These are phyloP conservation scores for Ailuropoda melanoleuca DNA, from an alignment of 2,113 vertebrate species.

Conservation along the genomic window DNA sequence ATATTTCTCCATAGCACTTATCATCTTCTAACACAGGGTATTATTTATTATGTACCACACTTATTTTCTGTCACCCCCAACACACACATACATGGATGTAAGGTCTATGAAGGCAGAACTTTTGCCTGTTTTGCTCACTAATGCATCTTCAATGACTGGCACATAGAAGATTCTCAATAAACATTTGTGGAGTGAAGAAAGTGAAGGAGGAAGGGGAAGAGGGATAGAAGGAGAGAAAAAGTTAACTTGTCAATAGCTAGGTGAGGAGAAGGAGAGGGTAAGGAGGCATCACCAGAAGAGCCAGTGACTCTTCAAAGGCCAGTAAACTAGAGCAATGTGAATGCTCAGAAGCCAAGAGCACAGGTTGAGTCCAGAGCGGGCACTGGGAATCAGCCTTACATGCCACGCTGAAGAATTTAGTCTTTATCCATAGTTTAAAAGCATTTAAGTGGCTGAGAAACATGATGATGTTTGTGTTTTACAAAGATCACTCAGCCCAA, in stretches of 20 bases:
- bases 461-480: background rate
- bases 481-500: background rate
- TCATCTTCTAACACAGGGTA: background rate
- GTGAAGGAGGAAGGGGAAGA: background rate
- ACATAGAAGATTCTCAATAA: background rate
- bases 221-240: background rate
- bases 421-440: background rate
- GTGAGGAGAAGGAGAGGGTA: background rate
- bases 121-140: background rate
- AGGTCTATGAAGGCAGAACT: background rate
- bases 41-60: background rate
- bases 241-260: background rate
- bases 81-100: background rate
- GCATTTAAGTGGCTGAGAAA: background rate
- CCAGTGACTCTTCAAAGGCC: background rate
- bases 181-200: background rate
- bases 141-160: background rate
- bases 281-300: background rate
- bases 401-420: background rate
- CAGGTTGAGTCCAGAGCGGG: background rate
- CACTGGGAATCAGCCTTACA: background rate
- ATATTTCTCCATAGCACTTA: background rate
- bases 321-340: background rate
- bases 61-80: background rate
- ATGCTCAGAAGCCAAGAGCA: background rate